Conservation (phyloP, 1,140 invertebrate genomes). For the Drosophila subobscura region DNA sequence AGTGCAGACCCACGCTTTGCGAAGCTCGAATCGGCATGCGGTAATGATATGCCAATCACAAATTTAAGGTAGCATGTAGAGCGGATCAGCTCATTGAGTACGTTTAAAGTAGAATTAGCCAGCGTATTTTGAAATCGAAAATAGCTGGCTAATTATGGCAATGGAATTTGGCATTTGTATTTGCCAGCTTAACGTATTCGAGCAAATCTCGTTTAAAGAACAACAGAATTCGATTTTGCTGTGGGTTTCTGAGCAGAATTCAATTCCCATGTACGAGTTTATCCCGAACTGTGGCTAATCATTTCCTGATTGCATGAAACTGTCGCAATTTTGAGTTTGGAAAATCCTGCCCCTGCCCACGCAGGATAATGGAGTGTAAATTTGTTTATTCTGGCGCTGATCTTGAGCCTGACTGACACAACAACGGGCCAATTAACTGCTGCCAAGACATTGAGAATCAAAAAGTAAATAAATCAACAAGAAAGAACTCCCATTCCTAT, state of each 20-base stretch:
- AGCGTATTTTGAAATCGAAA: conserved; percentile 59
- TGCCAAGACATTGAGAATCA: conserved; percentile 59
- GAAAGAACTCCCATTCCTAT: conserved; percentile 1
- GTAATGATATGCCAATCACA: conserved; percentile 78
- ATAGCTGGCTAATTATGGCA: conserved; percentile 58
- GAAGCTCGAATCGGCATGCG: conserved; percentile 34
- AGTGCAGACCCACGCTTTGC: conserved; percentile 18
- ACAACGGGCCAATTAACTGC: conserved; percentile 74
- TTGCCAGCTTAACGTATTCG: not conserved
- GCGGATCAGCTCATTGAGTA: conserved; percentile 65
- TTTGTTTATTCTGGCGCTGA: conserved; percentile 63
- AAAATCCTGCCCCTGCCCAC: too few relatives aligned
- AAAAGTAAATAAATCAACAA: conserved; percentile 76
- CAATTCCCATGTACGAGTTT: conserved; percentile 6
- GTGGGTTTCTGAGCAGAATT: not conserved
- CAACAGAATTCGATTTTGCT: not conserved
- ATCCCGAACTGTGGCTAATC: conserved; percentile 42
- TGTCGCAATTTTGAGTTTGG: conserved; percentile 58
- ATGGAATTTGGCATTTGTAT: conserved; percentile 54
- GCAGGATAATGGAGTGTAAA: conserved; percentile 34
- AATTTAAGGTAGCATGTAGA: conserved; percentile 63
- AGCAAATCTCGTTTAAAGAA: not conserved
- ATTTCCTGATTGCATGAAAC: conserved; percentile 70
- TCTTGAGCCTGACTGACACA: conserved; percentile 62
- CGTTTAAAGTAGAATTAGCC: conserved; percentile 70